Base-by-base conservation (phyloP, 2,113 vertebrate species). In the Phrynosoma blainvillii region DNA sequence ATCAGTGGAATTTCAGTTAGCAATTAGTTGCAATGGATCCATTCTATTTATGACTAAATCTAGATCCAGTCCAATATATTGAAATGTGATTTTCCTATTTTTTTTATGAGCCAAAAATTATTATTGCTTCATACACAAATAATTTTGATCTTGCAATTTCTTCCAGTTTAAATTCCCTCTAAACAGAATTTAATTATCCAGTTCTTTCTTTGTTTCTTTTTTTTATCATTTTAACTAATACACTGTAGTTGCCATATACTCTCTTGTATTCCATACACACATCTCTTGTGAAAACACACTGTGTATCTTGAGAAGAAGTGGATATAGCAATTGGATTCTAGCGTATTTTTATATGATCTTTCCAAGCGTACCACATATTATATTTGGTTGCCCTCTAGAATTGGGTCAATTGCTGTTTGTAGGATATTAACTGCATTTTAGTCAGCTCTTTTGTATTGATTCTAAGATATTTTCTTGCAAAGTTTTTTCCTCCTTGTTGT, bases 361-460 rank as follows among this genome's bases (percentile, higher is more conserved):
- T 81, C 70, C 62, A 74, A 89, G 88, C 70, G 42, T 71, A 84
- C 74, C 88, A 32, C 32, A 27, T 87, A 89, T 86, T 90, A 10
- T 16, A 65, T 81, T 87, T 91, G 85, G 62, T 80, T 84, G 32
- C 75, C 90, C 25, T 18, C 66, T 3, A 0, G 79, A 74, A 87
- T 78, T 89, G 81, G 86, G 84, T 27, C 59, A 88, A 89, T 90
- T 16, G 3, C 10, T 79, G 84, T 83, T 73, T 80, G n/a, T 82
- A 59, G 18, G 32, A 59, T 52, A 85, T 85, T 93, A 94, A 90
- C 65, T 88, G 36, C 56, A 21, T 82, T 90, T 68, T 68, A 36
- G 59, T 88, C 56, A 90, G 83, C 25, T 54, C 54, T 87, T 89
- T 70, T 84, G 86, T 87, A 87, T 85, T 66, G 21, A 73, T 79